Evolutionary conservation across 2,888 invertebrate species (phyloP), one percentile per base, ranked within the genome.

Genomic region (Hirtodrosophila cameraria): DNA sequence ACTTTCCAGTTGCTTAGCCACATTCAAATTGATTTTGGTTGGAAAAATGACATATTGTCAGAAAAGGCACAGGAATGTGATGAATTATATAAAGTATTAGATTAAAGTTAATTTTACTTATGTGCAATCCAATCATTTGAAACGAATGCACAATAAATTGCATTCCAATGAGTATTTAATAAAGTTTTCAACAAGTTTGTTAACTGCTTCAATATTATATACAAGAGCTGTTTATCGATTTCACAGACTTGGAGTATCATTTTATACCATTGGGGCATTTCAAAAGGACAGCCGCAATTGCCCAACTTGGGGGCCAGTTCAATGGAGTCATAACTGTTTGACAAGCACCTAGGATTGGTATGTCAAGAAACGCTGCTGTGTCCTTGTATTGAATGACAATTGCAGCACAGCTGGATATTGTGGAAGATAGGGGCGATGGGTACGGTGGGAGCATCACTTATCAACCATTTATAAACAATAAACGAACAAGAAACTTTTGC

Each of bases 401-500:
- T 18, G 18, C 1, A 18, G 1, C 5, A 18, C 18, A 2, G 18
- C 3, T 18, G 18, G 18, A 1, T 18, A 2, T 5, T 18, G 18
- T 18, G 18, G 3, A 23, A 0, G 15, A 3, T 41, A 15, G 45
- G 23, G 9, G 28, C n/a, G n/a, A n/a, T n/a, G 61, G 49, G 41
- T 58, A 64, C 45, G 52, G 63, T 16, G 25, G 60, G 60, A 60
- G 72, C 70, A 76, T 65, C 73, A 75, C 80, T 80, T 80, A 80
- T 80, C 80, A 82, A 75, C 83, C 86, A 80, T 80, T 80, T 80
- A 80, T 80, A 80, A 80, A 80, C 86, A 80, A 85, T 80, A 85
- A 85, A 72, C 83, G 86, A 85, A 84, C 82, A 80, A 85, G 76
- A 80, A 80, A 80, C 86, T 80, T 80, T 78, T 75, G 42, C 58